phyloP scores from a whole-genome alignment of 2,888 invertebrate species.

The Ecdyonurus torrentis region DNA sequence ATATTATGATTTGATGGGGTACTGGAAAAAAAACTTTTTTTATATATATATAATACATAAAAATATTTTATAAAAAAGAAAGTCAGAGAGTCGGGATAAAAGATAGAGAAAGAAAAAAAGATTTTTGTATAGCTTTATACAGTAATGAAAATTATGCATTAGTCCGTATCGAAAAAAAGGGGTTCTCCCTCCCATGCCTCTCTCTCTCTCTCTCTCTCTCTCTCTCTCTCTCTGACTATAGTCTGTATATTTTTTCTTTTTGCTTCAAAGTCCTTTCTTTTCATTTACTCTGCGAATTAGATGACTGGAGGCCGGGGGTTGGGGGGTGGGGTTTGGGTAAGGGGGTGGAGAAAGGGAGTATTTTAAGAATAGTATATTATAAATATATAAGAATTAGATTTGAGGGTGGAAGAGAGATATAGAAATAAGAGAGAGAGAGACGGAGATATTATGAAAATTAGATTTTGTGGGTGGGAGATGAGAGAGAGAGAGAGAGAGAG shows the following conservation, averaged over 20 bases:
- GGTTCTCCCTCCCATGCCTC: neutral
- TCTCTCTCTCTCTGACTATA: neutral
- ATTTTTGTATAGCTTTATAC: neutral
- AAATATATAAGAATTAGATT: neutral
- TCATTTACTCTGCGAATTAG: constrained; percentile 1
- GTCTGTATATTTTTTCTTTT: neutral
- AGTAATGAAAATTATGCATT: constrained; percentile 10
- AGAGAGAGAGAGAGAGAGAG: neutral
- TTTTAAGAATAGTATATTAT: neutral
- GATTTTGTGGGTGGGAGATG: too few relatives aligned
- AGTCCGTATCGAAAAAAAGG: constrained; percentile 8
- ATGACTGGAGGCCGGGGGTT: neutral
- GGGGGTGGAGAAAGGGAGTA: neutral
- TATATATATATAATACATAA: neutral
- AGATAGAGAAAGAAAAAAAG: neutral
- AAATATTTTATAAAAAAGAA: neutral
- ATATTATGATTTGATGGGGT: neutral
- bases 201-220: neutral
- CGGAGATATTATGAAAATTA: too few relatives aligned
- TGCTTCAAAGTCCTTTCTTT: constrained; percentile 3
- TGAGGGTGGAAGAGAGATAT: too few relatives aligned
- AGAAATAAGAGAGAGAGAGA: too few relatives aligned
- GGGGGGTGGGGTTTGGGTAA: neutral
- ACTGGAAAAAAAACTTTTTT: neutral
- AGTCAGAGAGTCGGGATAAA: neutral